phyloP scores from a whole-genome alignment of 2,113 vertebrate genomes.

The Carlito syrichta region DNA sequence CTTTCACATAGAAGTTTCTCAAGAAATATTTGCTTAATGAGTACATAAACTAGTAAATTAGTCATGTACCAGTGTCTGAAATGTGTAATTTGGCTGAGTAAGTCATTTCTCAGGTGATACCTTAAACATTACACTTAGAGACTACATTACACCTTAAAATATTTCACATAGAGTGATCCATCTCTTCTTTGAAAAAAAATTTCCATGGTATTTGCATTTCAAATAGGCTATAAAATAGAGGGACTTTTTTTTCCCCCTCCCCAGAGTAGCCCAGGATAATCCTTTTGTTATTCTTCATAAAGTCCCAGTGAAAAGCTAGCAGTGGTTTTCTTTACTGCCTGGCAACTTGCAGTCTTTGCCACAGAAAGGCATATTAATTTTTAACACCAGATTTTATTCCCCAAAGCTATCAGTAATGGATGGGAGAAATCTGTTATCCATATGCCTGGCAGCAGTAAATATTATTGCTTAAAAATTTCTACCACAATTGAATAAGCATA shows the following conservation, averaged over 20 bases:
- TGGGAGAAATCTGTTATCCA: background rate
- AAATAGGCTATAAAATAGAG: background rate
- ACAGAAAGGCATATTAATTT: slow-evolving; percentile 10
- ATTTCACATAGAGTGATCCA: background rate
- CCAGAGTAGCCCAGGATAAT: background rate
- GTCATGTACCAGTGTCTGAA: background rate
- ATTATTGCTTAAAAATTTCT: background rate
- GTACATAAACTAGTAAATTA: background rate
- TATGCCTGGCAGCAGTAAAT: background rate
- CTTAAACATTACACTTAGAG: background rate
- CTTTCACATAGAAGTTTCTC: background rate
- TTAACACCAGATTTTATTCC: slow-evolving; percentile 9
- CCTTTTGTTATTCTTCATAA: background rate
- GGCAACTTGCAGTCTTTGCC: background rate
- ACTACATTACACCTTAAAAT: no score
- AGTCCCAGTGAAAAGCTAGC: background rate
- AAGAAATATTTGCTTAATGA: background rate
- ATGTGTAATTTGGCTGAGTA: background rate
- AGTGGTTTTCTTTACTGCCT: slow-evolving; percentile 11
- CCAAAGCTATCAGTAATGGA: background rate
- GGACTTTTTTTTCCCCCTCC: background rate
- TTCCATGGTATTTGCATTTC: slow-evolving; percentile 25
- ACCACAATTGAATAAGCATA: background rate
- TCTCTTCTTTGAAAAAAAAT: slow-evolving; percentile 15
- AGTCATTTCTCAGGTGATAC: background rate